Percentiles rank a stretch among this genome's conserved stretches.
phyloP scores from a whole-genome alignment of 2,888 invertebrate genomes.

The Hirtodrosophila histrioides region DNA sequence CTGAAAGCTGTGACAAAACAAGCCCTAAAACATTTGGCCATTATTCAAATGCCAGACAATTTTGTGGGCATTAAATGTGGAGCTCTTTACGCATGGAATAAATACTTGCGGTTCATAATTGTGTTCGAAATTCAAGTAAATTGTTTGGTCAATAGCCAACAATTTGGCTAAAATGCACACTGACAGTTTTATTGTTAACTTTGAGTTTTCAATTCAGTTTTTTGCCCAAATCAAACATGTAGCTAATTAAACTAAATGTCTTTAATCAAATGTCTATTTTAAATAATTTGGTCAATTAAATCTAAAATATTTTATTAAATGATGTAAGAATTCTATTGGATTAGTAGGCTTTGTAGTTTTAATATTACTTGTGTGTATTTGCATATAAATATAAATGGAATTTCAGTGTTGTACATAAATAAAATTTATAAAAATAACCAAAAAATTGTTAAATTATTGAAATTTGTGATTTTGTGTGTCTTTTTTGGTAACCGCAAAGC shows the following conservation, averaged over 20 bases:
- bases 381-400: neutral
- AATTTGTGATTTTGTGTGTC: constrained; percentile 11
- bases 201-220: neutral
- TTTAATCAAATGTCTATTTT: neutral
- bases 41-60: constrained; percentile 33
- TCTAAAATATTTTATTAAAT: no score
- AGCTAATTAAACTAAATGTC: constrained; percentile 2
- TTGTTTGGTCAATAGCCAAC: constrained; percentile 8
- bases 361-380: no score
- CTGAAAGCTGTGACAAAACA: constrained; percentile 8
- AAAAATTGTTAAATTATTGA: constrained; percentile 21
- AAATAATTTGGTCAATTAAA: no score
- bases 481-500: constrained; percentile 3
- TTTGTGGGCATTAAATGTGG: constrained; percentile 14
- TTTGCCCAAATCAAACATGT: constrained; percentile 1
- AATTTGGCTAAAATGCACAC: neutral
- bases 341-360: constrained; percentile 18
- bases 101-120: constrained; percentile 9
- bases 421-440: constrained; percentile 2
- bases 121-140: constrained; percentile 14
- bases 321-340: neutral
- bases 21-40: constrained; percentile 4
- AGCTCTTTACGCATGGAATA: neutral
- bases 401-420: constrained; percentile 19
- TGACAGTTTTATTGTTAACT: constrained; percentile 3